Base-by-base conservation (phyloP, 2,113 vertebrate genomes). In the Pelmatolapia mariae region DNA sequence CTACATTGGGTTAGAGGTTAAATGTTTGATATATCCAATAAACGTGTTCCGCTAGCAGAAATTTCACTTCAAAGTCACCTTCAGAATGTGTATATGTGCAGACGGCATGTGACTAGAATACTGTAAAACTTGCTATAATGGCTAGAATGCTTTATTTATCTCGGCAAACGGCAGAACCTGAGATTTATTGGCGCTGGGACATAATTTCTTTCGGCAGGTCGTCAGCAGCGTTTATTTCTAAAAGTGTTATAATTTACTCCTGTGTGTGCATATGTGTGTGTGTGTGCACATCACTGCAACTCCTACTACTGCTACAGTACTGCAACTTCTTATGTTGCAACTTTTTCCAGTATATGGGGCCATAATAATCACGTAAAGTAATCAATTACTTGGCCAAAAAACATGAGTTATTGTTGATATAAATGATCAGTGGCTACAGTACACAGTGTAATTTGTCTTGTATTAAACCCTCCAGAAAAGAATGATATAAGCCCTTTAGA, bases 21-120 rank as follows among this genome's bases (percentile, higher is more conserved):
- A 92, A 92, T 13, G 78, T 81, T 80, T 85, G 59, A 84, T 84
- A 29, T 47, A 57, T 87, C 59, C 87, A 88, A 80, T 87, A 90
- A 92, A 92, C 68, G 73, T 86, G 61, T 86, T 87, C 66, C n/a
- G 40, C 52, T 53, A 29, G 71, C 19, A 24, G 52, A 89, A 83
- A 91, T 78, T 52, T 79, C n/a, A 63, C 73, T 68, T 85, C 87
- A 89, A 86, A 86, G 92, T 93, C 90, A 93, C 93, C 88, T 93
- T 91, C 81, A 68, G 22, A 57, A 40, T 45, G 73, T 19, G n/a
- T 22, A 59, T 61, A 40, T 57, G 63, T 79, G 84, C 81, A 36
- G 52, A 86, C 78, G 78, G 76, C 81, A 56, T 84, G 82, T 68
- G 86, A 85, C 66, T 66, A 26, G 84, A 92, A 93, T 82, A 85